Percentiles rank a stretch among this genome's conserved stretches.
These are phyloP conservation scores for Lytechinus variegatus DNA, from an alignment of 35 echinoderm and acorn worm species.

Conservation along the genomic window DNA sequence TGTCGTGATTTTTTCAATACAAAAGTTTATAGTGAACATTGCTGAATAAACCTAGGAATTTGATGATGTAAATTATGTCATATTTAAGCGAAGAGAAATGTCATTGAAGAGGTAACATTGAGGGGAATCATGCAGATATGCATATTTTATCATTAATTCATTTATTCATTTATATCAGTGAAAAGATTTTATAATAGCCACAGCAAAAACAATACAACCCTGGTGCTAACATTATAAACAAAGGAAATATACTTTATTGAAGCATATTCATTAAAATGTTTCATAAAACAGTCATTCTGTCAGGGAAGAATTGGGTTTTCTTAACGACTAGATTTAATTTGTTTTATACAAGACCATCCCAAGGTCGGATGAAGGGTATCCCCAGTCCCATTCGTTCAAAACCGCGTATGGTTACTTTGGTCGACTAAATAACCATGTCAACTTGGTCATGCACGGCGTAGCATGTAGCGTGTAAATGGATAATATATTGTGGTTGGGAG, in stretches of 20 bases:
- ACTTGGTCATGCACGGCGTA: neutral
- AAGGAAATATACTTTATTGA: neutral
- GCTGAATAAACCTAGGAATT: too few relatives aligned
- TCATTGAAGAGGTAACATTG: too few relatives aligned
- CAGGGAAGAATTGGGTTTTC: neutral
- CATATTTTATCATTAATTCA: too few relatives aligned
- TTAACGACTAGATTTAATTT: neutral
- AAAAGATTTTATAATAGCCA: neutral
- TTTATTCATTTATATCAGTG: too few relatives aligned
- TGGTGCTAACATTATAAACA: neutral
- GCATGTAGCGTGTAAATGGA: constrained; percentile 40
- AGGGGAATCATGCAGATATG: neutral
- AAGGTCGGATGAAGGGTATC: neutral
- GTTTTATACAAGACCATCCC: neutral
- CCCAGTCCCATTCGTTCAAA: neutral
- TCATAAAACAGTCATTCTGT: neutral
- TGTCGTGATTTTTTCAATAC: too few relatives aligned
- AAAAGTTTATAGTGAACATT: too few relatives aligned
- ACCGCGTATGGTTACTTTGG: neutral
- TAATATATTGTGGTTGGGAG: constrained; percentile 34
- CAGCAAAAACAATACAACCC: neutral
- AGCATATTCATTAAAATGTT: neutral
- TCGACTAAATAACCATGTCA: neutral
- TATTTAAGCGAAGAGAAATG: too few relatives aligned
- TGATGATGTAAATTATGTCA: too few relatives aligned